These are phyloP conservation scores for Trypoxylus dichotomus DNA, from an alignment of 1,140 invertebrate species.

Conservation along the genomic window DNA sequence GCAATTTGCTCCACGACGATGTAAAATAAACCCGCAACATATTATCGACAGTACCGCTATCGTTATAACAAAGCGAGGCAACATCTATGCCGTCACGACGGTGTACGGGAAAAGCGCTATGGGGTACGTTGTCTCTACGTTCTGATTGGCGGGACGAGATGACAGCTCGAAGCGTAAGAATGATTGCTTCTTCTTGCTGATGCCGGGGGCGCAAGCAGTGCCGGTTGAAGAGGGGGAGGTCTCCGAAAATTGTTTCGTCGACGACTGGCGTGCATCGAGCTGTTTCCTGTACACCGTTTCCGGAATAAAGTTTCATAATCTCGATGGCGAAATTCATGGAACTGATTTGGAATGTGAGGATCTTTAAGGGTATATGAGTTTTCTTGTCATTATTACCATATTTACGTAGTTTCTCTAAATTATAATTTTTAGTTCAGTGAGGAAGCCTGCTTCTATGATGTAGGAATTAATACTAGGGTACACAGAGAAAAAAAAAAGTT, in stretches of 20 bases:
- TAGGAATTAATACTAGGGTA: no score
- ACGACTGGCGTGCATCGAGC: neutral
- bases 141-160: conserved; percentile 38
- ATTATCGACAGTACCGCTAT: conserved; percentile 23
- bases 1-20: neutral
- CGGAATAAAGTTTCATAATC: no score
- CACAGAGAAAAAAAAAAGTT: no score
- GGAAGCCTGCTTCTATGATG: no score
- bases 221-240: neutral
- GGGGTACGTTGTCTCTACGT: conserved; percentile 12
- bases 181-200: conserved; percentile 37
- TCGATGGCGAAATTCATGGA: no score
- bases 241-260: neutral
- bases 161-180: conserved; percentile 41
- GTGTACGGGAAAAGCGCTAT: neutral
- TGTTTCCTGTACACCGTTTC: no score
- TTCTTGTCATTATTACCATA: no score
- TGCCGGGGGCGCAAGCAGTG: neutral
- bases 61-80: conserved; percentile 24
- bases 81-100: neutral
- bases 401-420: no score
- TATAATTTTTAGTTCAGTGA: no score
- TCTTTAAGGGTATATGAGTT: no score
- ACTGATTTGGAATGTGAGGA: no score
- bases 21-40: conserved; percentile 3